A percentile compares a stretch with the other conserved stretches of the same genome.
These are phyloP conservation scores for Meteorus cinctellus DNA, from an alignment of 2,888 invertebrate genomes.

Conservation along the genomic window DNA sequence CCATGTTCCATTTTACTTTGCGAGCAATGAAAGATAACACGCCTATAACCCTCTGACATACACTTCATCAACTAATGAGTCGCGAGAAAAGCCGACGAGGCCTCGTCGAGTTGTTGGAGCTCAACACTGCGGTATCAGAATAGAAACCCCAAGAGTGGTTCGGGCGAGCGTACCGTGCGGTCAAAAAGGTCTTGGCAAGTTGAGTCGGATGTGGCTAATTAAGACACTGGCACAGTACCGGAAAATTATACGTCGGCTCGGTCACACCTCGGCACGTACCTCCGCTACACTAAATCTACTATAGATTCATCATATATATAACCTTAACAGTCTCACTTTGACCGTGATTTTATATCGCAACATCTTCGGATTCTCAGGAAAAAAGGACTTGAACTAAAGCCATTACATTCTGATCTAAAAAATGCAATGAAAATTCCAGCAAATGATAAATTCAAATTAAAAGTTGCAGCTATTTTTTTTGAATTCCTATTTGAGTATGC, in stretches of 20 bases:
- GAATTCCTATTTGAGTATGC: too few species aligned
- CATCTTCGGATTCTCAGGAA: too few species aligned
- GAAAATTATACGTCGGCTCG: constrained; percentile 41
- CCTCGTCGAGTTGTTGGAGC: constrained; percentile 13
- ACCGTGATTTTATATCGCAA: too few species aligned
- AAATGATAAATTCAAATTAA: too few species aligned
- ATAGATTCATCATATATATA: constrained; percentile 11
- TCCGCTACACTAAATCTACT: not conserved
- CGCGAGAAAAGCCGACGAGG: constrained; percentile 48
- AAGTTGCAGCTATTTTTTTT: too few species aligned
- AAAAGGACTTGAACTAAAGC: too few species aligned
- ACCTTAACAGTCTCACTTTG: not conserved
- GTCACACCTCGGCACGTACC: constrained; percentile 40
- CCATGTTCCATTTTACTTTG: constrained; percentile 10
- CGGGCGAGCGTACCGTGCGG: constrained; percentile 35
- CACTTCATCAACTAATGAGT: constrained; percentile 66
- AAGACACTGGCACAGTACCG: constrained; percentile 37
- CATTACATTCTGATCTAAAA: too few species aligned
- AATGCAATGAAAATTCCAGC: too few species aligned
- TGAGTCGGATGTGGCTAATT: constrained; percentile 41
- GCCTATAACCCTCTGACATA: constrained; percentile 31
- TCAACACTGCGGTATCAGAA: constrained; percentile 22
- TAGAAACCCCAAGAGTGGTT: constrained; percentile 14
- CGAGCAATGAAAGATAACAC: constrained; percentile 51
- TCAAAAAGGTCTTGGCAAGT: constrained; percentile 41